phyloP scores from a whole-genome alignment of 2,113 vertebrate genomes.

The Planiliza haematocheilus region DNA sequence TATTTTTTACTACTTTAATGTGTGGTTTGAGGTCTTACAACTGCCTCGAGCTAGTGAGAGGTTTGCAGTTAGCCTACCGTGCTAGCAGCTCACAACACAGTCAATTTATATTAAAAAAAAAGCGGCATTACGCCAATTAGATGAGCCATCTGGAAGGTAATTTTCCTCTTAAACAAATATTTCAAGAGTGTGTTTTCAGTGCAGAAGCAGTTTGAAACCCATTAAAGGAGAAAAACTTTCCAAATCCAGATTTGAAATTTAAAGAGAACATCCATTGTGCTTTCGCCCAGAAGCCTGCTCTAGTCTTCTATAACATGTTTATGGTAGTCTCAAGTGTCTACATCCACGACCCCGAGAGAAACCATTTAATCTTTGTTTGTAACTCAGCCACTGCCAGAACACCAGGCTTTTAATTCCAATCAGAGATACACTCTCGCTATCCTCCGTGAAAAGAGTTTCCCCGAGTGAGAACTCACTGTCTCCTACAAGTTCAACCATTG shows the following conservation, averaged over 20 bases:
- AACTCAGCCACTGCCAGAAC: conserved; percentile 29
- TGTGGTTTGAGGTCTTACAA: too few species aligned
- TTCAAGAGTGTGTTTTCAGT: too few species aligned
- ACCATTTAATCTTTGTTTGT: conserved; percentile 38
- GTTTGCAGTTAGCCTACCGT: too few species aligned
- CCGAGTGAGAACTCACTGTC: conserved; percentile 73
- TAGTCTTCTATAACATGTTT: conserved; percentile 4
- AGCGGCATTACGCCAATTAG: too few species aligned
- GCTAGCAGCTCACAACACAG: too few species aligned
- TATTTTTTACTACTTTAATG: too few species aligned
- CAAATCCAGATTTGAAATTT: not conserved
- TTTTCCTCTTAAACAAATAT: too few species aligned
- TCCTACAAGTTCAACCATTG: conserved; percentile 69
- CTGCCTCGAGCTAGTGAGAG: too few species aligned
- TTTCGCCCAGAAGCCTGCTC: not conserved
- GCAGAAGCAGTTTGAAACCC: too few species aligned
- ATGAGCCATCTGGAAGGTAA: too few species aligned
- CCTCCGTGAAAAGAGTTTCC: conserved; percentile 46
- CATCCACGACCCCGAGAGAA: conserved; percentile 35
- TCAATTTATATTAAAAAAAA: too few species aligned
- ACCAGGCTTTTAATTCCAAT: conserved; percentile 57
- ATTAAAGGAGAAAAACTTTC: too few species aligned
- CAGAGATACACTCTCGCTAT: conserved; percentile 28
- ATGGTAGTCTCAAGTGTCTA: not conserved
- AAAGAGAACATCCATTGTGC: not conserved